Percentiles rank a stretch among this genome's conserved stretches.
These are phyloP conservation scores for Coendou prehensilis DNA, from an alignment of 2,797 vertebrate species.

Conservation along the genomic window DNA sequence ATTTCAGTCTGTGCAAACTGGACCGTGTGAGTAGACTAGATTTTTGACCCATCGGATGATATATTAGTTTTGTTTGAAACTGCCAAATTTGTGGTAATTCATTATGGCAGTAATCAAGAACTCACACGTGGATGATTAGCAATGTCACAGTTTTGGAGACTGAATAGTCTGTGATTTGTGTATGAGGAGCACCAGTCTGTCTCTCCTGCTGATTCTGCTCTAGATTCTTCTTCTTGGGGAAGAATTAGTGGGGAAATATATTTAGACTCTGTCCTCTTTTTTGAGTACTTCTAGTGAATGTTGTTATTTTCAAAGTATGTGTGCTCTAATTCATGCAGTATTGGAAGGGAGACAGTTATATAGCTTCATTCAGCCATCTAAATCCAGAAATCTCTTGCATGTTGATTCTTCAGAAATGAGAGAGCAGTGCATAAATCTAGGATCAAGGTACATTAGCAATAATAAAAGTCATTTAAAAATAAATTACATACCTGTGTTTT, in stretches of 20 bases:
- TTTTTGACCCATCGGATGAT: background rate
- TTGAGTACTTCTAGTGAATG: background rate
- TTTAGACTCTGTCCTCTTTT: background rate
- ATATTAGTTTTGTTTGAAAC: background rate
- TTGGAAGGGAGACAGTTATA: background rate
- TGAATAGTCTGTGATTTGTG: background rate
- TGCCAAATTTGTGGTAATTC: background rate
- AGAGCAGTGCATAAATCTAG: background rate
- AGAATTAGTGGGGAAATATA: background rate
- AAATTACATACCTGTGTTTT: background rate
- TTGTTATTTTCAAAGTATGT: background rate
- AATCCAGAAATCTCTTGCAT: background rate
- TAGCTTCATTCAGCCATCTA: background rate
- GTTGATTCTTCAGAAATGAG: background rate
- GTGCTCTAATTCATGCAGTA: background rate
- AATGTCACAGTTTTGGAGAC: background rate
- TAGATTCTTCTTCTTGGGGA: background rate
- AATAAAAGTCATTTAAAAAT: conserved; percentile 12
- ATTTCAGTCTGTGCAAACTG: background rate
- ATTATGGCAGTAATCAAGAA: background rate
- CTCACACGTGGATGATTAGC: background rate
- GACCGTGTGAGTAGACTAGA: background rate
- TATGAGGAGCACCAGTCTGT: background rate
- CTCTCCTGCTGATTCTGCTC: background rate
- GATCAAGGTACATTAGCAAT: background rate